These are phyloP conservation scores for Kuschelorhynchus macadamiae DNA, from an alignment of 2,888 invertebrate genomes.

Conservation along the genomic window DNA sequence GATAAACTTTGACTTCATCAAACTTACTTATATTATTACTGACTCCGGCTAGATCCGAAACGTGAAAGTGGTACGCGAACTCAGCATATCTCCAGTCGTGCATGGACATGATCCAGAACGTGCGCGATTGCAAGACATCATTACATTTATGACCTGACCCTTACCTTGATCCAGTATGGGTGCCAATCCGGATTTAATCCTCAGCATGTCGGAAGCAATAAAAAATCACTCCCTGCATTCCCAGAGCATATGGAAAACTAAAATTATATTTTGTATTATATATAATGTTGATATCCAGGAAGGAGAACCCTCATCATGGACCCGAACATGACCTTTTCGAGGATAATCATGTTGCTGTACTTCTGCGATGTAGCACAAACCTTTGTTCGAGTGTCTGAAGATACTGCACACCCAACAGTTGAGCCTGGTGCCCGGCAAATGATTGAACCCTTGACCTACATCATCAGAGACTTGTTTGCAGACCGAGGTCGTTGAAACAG, in stretches of 20 bases:
- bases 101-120: slow-evolving; percentile 79
- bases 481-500: slow-evolving; percentile 81
- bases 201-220: slow-evolving; percentile 69
- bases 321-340: slow-evolving; percentile 75
- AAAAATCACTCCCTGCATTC: slow-evolving; percentile 65
- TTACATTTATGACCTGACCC: slow-evolving; percentile 79
- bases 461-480: slow-evolving; percentile 77
- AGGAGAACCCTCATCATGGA: slow-evolving; percentile 76
- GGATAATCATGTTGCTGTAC: slow-evolving; percentile 78
- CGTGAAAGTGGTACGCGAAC: slow-evolving; percentile 73
- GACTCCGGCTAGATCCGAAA: slow-evolving; percentile 79
- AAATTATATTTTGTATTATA: slow-evolving; percentile 79
- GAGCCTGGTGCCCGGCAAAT: slow-evolving; percentile 75
- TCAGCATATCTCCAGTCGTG: slow-evolving; percentile 80
- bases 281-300: slow-evolving; percentile 79
- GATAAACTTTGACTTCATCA: slow-evolving; percentile 79
- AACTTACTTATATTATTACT: slow-evolving; percentile 77
- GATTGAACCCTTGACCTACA: slow-evolving; percentile 74
- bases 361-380: slow-evolving; percentile 78
- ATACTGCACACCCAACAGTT: slow-evolving; percentile 76
- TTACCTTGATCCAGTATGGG: slow-evolving; percentile 82
- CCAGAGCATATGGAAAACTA: slow-evolving; percentile 72
- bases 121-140: slow-evolving; percentile 78
- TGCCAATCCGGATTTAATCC: slow-evolving; percentile 79
- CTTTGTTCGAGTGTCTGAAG: slow-evolving; percentile 78